Percentiles rank a stretch among this genome's conserved stretches.
These are phyloP conservation scores for Archilochus colubris DNA, from an alignment of 2,113 vertebrate species.

Conservation along the genomic window DNA sequence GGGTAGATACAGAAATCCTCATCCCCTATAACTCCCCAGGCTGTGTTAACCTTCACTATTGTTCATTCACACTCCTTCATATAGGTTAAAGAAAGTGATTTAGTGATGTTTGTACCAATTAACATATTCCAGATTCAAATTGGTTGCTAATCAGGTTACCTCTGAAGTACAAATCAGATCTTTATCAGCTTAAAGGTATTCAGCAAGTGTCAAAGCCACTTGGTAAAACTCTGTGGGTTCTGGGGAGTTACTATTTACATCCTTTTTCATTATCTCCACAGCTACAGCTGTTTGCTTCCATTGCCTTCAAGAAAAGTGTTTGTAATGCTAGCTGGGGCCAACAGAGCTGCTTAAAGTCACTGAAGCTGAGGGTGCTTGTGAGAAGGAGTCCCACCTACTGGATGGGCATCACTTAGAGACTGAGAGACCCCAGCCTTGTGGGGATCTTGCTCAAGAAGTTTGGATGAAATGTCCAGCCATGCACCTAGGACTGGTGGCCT, in stretches of 20 bases:
- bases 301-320: constrained; percentile 48
- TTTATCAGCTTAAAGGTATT: constrained; percentile 55
- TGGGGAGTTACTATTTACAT: constrained; percentile 59
- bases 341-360: constrained; percentile 24
- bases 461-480: not conserved
- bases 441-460: not conserved
- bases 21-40: not conserved
- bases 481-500: rapidly evolving
- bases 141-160: constrained; percentile 74
- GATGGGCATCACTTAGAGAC: not conserved
- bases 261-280: constrained; percentile 21
- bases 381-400: not conserved
- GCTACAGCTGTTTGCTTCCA: constrained; percentile 63
- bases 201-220: constrained; percentile 71
- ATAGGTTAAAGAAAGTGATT: constrained; percentile 62
- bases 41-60: constrained; percentile 23
- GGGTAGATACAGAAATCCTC: not conserved
- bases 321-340: constrained; percentile 54
- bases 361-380: not conserved
- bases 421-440: not conserved
- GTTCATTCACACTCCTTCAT: constrained; percentile 64
- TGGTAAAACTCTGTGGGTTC: constrained; percentile 21
- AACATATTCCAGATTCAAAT: constrained; percentile 73
- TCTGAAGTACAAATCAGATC: constrained; percentile 80
- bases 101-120: constrained; percentile 72